Evolutionary conservation across 2,888 invertebrate species (phyloP), one percentile per base, ranked within the genome.

Genomic region (Macrosiphum euphorbiae): DNA sequence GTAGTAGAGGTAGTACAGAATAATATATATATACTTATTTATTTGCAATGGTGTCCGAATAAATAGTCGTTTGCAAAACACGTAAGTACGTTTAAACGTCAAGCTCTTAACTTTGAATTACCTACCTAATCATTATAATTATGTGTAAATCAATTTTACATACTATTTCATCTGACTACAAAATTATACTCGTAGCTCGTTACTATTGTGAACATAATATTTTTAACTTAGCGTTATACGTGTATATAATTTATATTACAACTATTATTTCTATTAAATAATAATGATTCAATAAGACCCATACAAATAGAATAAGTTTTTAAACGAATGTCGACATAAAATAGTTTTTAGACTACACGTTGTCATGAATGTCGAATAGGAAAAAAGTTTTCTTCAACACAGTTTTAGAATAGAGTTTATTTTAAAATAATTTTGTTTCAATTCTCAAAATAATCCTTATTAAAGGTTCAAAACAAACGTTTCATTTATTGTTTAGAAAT

Each of bases 281-380:
- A 78, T 35, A 78, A 78, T 55, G n/a, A 84, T 52, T 91, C 20
- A 16, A 91, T 85, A 91, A 91, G 4, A 78, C 35, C 20, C 52
- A 20, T 84, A 41, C 3, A 55, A 84, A 41, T 41, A 55, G 16
- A 91, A n/a, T 91, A 55, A 41, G 52, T 55, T 84, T 91, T 91
- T 84, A 91, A 84, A 84, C 84, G 52, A 84, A 55, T 84, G 52
- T 91, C 52, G 44, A 78, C 50, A 44, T 84, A 85, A 55, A 91
- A 55, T 85, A 85, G 52, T 41, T 84, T 84, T 91, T 84, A 55
- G 26, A 50, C 20, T 52, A 16, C 28, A 41, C 10, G 3, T 11
- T 28, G 28, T 28, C 90, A 50, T 52, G 13, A 85, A 85, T 20
- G 84, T 41, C 55, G 41, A 52, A 85, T 84, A 44, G n/a, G 1